phyloP scores from a whole-genome alignment of 2,797 vertebrate genomes.

The Rhinogobio ventralis region DNA sequence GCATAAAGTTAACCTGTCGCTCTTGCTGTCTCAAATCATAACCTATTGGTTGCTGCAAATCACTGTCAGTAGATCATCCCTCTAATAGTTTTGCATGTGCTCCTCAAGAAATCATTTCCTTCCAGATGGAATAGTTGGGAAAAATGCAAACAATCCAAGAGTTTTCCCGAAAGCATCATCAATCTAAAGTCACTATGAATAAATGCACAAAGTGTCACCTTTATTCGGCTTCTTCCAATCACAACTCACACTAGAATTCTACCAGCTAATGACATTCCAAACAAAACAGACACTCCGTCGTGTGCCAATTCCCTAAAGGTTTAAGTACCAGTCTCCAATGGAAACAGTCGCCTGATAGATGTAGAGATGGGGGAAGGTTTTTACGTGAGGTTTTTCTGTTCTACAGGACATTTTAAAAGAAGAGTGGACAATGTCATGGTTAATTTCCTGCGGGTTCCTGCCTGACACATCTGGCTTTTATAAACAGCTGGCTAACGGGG shows the following conservation, averaged over 20 bases:
- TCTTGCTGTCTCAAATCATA: constrained; percentile 4
- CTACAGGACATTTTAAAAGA: constrained; percentile 46
- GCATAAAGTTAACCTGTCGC: background rate
- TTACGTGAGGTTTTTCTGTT: constrained; percentile 39
- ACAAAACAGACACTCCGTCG: background rate
- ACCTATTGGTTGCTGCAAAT: background rate
- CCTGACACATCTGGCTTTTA: constrained; percentile 66
- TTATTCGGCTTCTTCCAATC: constrained; percentile 7
- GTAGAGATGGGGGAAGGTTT: background rate
- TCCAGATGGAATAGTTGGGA: constrained; percentile 22
- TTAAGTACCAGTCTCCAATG: constrained; percentile 4
- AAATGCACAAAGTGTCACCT: constrained; percentile 39
- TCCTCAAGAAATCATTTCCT: constrained; percentile 6
- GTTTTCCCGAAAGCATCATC: constrained; percentile 30
- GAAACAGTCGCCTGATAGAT: background rate
- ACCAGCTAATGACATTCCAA: background rate
- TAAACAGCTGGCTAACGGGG: constrained; percentile 66
- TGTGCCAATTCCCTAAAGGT: constrained; percentile 12
- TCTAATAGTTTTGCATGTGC: constrained; percentile 33
- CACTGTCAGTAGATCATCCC: background rate
- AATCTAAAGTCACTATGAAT: constrained; percentile 38
- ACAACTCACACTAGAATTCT: background rate
- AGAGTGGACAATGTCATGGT: constrained; percentile 66
- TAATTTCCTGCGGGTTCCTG: constrained; percentile 61
- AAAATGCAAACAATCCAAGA: constrained; percentile 35